Conservation (phyloP, 2,113 vertebrate species). For the Amblyornis subalaris region DNA sequence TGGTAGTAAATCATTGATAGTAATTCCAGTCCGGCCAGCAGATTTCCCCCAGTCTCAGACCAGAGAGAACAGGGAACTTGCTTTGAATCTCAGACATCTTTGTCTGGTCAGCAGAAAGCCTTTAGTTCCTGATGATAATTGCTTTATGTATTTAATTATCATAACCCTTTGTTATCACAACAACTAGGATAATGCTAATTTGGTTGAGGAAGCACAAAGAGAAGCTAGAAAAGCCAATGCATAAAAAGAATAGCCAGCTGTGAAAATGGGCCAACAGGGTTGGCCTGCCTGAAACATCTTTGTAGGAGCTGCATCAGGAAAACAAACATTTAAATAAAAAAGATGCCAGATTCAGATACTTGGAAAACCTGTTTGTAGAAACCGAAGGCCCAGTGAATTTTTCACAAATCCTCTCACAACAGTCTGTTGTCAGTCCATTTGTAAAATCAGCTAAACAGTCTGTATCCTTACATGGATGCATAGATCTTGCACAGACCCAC, state of each 20-base stretch:
- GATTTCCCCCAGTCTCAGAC: background rate
- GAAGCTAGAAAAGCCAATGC: background rate
- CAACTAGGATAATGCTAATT: background rate
- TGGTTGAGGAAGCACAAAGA: background rate
- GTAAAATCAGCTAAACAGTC: background rate
- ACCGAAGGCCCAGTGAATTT: background rate
- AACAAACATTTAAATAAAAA: background rate
- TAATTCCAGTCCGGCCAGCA: background rate
- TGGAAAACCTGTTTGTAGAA: background rate
- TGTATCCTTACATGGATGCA: background rate
- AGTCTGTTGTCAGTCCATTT: background rate
- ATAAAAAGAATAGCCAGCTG: background rate
- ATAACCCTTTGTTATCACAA: background rate
- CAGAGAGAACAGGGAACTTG: background rate
- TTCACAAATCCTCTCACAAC: background rate
- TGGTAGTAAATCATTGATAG: constrained; percentile 28
- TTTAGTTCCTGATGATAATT: background rate
- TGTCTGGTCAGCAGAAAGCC: background rate
- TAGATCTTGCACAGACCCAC: background rate
- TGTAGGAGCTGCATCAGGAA: background rate
- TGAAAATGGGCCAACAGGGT: background rate
- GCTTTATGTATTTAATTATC: background rate
- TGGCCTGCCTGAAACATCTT: background rate
- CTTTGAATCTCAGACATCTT: background rate
- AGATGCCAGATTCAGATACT: background rate